Evolutionary conservation across 2,888 invertebrate genomes (phyloP).

Genomic region (Blera fallax): DNA sequence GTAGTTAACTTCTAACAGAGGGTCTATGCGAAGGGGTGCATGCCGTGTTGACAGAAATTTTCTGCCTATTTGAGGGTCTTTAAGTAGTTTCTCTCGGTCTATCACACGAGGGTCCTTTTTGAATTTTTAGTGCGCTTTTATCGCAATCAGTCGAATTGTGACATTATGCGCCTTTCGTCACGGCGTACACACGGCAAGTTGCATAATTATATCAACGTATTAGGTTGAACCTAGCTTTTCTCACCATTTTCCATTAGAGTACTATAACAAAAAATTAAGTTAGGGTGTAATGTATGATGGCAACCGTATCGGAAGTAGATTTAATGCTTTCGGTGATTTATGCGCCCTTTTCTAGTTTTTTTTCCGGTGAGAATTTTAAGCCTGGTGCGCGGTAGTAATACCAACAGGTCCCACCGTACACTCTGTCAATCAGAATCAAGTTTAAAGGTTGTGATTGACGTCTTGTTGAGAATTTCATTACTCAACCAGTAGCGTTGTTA

Average conservation of each 20-base stretch:
- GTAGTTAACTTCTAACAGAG: background rate
- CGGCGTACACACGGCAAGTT: background rate
- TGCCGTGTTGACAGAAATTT: constrained; percentile 10
- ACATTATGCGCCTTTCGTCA: background rate
- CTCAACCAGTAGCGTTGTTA: background rate
- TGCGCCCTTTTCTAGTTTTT: background rate
- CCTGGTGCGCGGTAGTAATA: too few species aligned
- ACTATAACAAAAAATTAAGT: background rate
- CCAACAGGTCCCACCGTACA: background rate
- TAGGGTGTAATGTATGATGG: background rate
- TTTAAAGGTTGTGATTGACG: background rate
- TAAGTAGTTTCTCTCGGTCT: background rate
- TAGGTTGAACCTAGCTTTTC: background rate
- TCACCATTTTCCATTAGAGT: background rate
- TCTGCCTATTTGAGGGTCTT: background rate
- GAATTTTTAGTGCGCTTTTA: background rate
- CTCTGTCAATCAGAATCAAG: background rate
- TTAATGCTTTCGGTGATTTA: constrained; percentile 22
- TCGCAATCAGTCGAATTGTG: background rate
- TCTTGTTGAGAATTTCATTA: background rate
- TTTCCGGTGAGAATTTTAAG: background rate
- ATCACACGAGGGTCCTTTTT: background rate
- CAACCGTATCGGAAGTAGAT: constrained; percentile 15
- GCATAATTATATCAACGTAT: too few species aligned
- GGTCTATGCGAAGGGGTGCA: background rate